These are phyloP conservation scores for Hippoglossus hippoglossus DNA, from an alignment of 2,797 vertebrate species.

Conservation along the genomic window DNA sequence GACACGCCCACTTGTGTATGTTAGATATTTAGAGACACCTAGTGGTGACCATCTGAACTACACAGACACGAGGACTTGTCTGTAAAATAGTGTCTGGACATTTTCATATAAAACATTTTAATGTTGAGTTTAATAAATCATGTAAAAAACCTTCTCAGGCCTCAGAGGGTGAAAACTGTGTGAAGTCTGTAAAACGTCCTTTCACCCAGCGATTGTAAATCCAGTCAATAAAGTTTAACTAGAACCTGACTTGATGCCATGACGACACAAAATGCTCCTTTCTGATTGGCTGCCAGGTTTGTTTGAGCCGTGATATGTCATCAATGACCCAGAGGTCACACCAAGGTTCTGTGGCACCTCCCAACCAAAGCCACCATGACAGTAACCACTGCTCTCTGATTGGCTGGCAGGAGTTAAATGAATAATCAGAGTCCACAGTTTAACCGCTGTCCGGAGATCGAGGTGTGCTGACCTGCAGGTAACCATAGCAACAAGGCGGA, in stretches of 20 bases:
- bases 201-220: background rate
- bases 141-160: no score
- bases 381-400: background rate
- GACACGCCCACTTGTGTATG: no score
- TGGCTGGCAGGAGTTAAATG: background rate
- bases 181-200: no score
- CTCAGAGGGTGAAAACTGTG: no score
- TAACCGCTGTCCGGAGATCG: background rate
- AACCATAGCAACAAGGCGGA: conserved; percentile 10
- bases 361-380: background rate
- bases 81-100: no score
- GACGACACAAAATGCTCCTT: background rate
- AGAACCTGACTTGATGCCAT: background rate
- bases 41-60: no score
- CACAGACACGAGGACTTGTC: no score
- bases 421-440: background rate
- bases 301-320: no score
- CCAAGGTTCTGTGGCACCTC: background rate
- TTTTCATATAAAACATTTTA: no score
- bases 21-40: no score
- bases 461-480: background rate
- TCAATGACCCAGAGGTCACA: no score
- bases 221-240: background rate
- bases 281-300: background rate
- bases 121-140: no score